phyloP scores from a whole-genome alignment of 2,113 vertebrate species.

The Pluvianellus socialis region DNA sequence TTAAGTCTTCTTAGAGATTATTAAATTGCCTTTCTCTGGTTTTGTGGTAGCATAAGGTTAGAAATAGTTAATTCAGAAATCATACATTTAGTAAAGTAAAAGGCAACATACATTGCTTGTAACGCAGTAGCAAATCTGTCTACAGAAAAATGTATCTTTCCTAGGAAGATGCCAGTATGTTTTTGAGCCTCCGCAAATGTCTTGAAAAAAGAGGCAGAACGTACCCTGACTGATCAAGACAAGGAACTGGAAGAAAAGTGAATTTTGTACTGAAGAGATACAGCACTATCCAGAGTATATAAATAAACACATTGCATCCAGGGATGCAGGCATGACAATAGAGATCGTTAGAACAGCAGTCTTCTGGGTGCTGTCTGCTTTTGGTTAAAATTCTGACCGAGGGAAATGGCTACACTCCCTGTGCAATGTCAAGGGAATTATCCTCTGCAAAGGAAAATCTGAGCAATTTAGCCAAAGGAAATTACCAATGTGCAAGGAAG shows the following conservation, averaged over 20 bases:
- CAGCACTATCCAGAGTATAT: not conserved
- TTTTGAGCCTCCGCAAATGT: not conserved
- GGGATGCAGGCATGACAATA: not conserved
- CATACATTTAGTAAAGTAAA: not conserved
- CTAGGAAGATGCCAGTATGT: not conserved
- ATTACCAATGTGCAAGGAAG: not conserved
- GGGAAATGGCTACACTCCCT: not conserved
- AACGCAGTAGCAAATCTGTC: not conserved
- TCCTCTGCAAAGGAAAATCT: rapidly evolving
- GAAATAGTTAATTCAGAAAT: not conserved
- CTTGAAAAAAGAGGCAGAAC: not conserved
- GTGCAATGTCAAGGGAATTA: not conserved
- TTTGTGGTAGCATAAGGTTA: not conserved
- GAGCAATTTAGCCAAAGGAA: not conserved
- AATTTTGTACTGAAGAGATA: not conserved
- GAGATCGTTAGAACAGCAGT: not conserved
- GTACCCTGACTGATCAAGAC: not conserved
- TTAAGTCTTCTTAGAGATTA: not conserved
- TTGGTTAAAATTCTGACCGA: not conserved
- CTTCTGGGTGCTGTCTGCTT: not conserved
- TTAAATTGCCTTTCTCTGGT: not conserved
- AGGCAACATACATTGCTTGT: not conserved
- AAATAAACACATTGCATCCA: not conserved
- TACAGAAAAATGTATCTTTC: not conserved
- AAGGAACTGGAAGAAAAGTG: not conserved